A percentile compares a stretch with the other conserved stretches of the same genome.
phyloP scores from a whole-genome alignment of 2,888 invertebrate species.

The Pardosa pseudoannulata region DNA sequence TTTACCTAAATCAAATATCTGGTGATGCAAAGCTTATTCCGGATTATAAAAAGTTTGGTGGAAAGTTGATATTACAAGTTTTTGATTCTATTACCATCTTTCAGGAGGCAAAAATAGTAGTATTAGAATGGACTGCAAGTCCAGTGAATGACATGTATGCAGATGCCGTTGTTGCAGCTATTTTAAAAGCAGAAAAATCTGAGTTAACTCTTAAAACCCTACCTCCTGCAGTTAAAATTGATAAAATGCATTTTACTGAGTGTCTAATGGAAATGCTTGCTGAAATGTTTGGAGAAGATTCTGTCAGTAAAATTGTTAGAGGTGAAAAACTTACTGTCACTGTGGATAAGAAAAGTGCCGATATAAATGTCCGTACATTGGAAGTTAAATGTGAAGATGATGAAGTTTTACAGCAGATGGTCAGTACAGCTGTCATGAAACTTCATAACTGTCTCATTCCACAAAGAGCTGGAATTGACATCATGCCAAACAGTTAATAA shows the following conservation, averaged over 20 bases:
- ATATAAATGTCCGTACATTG: conserved; percentile 89
- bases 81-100: conserved; percentile 90
- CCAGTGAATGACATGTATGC: conserved; percentile 99
- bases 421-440: conserved; percentile 89
- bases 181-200: conserved; percentile 87
- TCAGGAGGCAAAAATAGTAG: conserved; percentile 88
- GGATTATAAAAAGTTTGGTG: conserved; percentile 76
- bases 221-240: conserved; percentile 84
- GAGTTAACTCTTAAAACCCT: conserved; percentile 46
- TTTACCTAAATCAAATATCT: conserved; percentile 73
- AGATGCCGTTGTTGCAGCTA: conserved; percentile 92
- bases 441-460: conserved; percentile 86
- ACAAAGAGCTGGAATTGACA: conserved; percentile 33
- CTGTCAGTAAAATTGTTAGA: conserved; percentile 94
- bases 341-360: conserved; percentile 89
- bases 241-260: conserved; percentile 93
- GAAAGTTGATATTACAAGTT: conserved; percentile 85
- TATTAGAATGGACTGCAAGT: conserved; percentile 95
- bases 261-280: conserved; percentile 92
- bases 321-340: conserved; percentile 91
- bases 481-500: background rate
- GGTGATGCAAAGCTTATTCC: conserved; percentile 81
- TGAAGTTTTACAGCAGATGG: conserved; percentile 87
- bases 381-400: conserved; percentile 89
- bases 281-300: conserved; percentile 96